phyloP scores from a whole-genome alignment of 2,888 invertebrate genomes.

The Altica lythri region DNA sequence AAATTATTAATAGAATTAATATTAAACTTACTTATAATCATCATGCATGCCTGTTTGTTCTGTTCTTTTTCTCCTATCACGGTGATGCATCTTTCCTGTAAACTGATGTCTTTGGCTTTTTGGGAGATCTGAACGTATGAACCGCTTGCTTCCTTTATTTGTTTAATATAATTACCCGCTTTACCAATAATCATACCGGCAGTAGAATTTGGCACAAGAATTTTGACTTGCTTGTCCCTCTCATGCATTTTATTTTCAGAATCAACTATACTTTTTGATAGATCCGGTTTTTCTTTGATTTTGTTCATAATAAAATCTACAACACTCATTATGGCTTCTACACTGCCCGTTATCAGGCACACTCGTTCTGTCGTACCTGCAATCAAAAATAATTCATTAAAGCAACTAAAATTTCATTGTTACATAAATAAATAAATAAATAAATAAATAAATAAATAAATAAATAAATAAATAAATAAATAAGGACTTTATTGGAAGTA shows the following conservation, averaged over 20 bases:
- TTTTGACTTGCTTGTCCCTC: slow-evolving; percentile 93
- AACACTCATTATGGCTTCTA: slow-evolving; percentile 89
- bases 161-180: slow-evolving; percentile 94
- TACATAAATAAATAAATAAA: background rate
- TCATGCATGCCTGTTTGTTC: slow-evolving; percentile 87
- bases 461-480: no score
- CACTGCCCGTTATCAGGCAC: slow-evolving; percentile 88
- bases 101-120: slow-evolving; percentile 90
- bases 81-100: slow-evolving; percentile 94
- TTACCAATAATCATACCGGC: slow-evolving; percentile 97
- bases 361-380: slow-evolving; percentile 92
- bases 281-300: slow-evolving; percentile 92
- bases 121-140: slow-evolving; percentile 96
- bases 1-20: background rate
- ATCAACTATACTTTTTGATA: slow-evolving; percentile 80
- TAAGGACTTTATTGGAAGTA: no score
- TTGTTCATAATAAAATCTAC: slow-evolving; percentile 95
- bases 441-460: background rate
- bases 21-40: slow-evolving; percentile 70
- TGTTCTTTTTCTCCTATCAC: slow-evolving; percentile 91
- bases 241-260: slow-evolving; percentile 83
- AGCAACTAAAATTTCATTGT: background rate
- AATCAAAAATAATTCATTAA: slow-evolving; percentile 39
- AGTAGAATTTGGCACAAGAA: slow-evolving; percentile 93
- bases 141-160: slow-evolving; percentile 92